Base-by-base conservation (phyloP, 2,113 vertebrate species). In the Etheostoma cragini region DNA sequence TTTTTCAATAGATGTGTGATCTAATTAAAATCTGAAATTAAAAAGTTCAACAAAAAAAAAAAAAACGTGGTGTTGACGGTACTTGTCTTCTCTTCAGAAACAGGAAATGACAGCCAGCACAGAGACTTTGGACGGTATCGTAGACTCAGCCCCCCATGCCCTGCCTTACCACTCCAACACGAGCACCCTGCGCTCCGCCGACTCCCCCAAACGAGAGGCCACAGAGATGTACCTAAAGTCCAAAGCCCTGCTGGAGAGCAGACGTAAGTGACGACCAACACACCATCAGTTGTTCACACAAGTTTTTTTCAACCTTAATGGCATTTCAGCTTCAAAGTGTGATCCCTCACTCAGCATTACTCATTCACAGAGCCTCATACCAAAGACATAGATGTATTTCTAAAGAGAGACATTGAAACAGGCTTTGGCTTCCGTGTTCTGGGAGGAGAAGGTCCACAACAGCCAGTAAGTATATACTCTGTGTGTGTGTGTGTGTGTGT, bases 371-470 rank as follows among this genome's bases (percentile, higher is more conserved):
- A 98, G 85, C 96, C 97, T 71, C 96, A 99, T 94, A 98, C 97
- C 76, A 98, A 97, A 95, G 98, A 99, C 83, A 92, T 99, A 85
- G 98, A 98, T 62, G 96, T 99, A 92, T 99, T 98, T 89, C 94
- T 96, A 54, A 97, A 98, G 88, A 95, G 98, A 80, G 98, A 98
- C 83, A 97, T 99, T 81, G 98, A 99, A 81, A 97, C 98, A 0
- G 98, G 98, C 74, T 99, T 99, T 89, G 97, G 98, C 50, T 99
- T 99, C 91, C 94, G 98, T 8, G 98, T 99, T 22, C 95, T 99
- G 16, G 98, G 98, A 81, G 98, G 98, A 84, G 98, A 99, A 30
- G 98, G 97, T 66, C 97, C 97, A 0, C 98, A 99, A 72, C 97
- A 99, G 58, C 97, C 98, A 13, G 98, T 99, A 90, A 97, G 98